Evolutionary conservation across 2,797 vertebrate species (phyloP), one percentile per base, ranked within the genome.

Genomic region (Rhodeus uyekii): DNA sequence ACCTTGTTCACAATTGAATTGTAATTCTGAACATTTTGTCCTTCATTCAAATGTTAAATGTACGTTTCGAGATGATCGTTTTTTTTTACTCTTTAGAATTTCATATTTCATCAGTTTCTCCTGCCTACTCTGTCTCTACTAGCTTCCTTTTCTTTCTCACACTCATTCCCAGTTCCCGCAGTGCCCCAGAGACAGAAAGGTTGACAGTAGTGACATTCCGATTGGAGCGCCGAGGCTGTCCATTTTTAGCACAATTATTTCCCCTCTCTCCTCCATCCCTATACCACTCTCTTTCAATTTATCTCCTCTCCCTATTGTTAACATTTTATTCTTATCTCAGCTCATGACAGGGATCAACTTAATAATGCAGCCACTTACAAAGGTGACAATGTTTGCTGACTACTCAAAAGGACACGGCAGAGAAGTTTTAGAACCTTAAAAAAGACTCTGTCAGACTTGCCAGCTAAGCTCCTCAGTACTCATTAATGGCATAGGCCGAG

Each of bases 191-290:
- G 78, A 75, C 85, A 64, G 63, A 85, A 71, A 58, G 48, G 58
- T 65, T 82, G 86, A 80, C 67, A 88, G 73, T 27, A 44, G 48
- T 89, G 89, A 87, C 84, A 90, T 89, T 90, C 76, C 77, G 86
- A 87, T 86, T 87, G 78, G 81, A 89, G 87, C 73, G 36, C 53
- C 24, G 27, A 58, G 86, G 83, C 72, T 78, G 64, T 85, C 76
- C 88, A 86, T 90, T 93, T 93, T 92, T 89, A 87, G 87, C 83
- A 87, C 86, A 86, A 90, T 92, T 89, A 90, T 91, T 90, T 83
- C 83, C 87, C 50, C 85, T 53, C 78, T 65, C 71, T 65, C 72
- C 84, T 32, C 32, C 58, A 78, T 81, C 75, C 34, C 77, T 53
- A 53, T 19, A 80, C 67, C 87, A 61, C 83, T 39, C 82, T 63